phyloP scores from a whole-genome alignment of 1,140 invertebrate genomes.

The Cepaea nemoralis region DNA sequence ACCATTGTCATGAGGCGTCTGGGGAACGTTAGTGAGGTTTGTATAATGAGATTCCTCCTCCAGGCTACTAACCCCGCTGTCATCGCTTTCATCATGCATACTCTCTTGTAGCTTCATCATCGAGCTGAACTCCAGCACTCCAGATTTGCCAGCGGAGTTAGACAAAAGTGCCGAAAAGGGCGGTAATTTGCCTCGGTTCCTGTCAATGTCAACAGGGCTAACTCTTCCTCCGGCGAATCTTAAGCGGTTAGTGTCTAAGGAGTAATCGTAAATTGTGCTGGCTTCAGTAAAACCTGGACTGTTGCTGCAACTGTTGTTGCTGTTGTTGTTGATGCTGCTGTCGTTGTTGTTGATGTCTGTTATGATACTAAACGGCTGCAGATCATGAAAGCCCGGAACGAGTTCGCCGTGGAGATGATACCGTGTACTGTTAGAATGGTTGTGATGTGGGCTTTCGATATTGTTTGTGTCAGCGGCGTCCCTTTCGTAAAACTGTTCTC shows the following conservation, averaged over 20 bases:
- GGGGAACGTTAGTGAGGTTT: background rate
- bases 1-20: background rate
- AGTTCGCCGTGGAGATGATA: background rate
- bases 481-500: background rate
- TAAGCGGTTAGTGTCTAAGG: background rate
- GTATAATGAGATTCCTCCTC: background rate
- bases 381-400: background rate
- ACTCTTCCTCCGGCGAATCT: background rate
- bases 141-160: background rate
- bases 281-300: no score
- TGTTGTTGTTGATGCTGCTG: background rate
- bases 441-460: background rate
- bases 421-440: background rate
- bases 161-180: background rate
- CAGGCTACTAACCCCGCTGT: background rate
- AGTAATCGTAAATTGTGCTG: background rate
- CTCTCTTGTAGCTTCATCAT: background rate
- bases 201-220: background rate
- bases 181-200: background rate
- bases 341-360: constrained; percentile 3
- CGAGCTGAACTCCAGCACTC: background rate
- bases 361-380: background rate
- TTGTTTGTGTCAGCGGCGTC: background rate
- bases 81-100: background rate
- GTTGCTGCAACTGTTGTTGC: background rate